These are phyloP conservation scores for Oscheius sp. DNA, from an alignment of 2,888 invertebrate species.

Conservation along the genomic window DNA sequence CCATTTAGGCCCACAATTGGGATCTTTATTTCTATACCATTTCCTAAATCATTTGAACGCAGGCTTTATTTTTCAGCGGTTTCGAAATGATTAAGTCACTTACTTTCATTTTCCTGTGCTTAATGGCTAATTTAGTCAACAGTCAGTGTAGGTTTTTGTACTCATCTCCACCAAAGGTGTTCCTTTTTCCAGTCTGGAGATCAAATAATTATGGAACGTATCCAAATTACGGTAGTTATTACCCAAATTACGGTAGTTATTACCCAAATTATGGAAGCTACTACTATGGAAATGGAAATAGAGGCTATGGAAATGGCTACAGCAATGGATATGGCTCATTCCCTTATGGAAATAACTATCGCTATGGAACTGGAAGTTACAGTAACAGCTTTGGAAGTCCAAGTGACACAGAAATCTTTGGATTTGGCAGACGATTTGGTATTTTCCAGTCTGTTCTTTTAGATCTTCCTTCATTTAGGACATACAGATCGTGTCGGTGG, in stretches of 20 bases:
- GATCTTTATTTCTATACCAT: no score
- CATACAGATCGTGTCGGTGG: background rate
- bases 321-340: background rate
- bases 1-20: no score
- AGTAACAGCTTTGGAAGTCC: no score
- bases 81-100: no score
- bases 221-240: background rate
- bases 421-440: background rate
- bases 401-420: background rate
- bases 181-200: no score
- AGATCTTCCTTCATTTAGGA: background rate
- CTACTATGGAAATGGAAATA: background rate
- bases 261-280: background rate
- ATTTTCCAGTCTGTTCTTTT: background rate
- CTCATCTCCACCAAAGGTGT: no score
- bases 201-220: background rate
- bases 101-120: no score
- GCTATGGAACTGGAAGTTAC: background rate
- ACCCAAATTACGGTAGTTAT: background rate
- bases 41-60: no score
- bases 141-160: no score
- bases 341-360: background rate
- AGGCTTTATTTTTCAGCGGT: no score
- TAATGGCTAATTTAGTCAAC: no score
- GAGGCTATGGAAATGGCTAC: background rate